Evolutionary conservation across 2,797 vertebrate genomes (phyloP).

Genomic region (Lagothrix lagotricha): DNA sequence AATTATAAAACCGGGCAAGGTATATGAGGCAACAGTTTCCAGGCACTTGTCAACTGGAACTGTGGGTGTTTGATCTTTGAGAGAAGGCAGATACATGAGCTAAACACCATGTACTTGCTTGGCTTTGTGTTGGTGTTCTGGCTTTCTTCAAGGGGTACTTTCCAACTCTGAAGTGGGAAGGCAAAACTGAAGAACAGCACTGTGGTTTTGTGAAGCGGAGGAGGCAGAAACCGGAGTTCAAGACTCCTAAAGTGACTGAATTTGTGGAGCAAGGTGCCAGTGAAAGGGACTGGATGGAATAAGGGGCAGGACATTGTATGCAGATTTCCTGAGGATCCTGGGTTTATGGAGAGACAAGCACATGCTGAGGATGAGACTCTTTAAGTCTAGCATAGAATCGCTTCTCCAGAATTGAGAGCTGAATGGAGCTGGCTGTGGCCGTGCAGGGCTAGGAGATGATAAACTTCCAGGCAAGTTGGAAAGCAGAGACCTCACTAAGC

Average conservation of each 20-base stretch:
- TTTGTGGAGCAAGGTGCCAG: background rate
- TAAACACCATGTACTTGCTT: background rate
- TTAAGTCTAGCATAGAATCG: background rate
- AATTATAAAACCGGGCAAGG: background rate
- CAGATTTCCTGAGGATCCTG: background rate
- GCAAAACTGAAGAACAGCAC: background rate
- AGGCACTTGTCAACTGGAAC: background rate
- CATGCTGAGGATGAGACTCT: background rate
- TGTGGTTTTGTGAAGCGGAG: background rate
- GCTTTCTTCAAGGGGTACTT: background rate
- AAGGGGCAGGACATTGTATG: too few relatives aligned
- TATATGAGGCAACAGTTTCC: background rate
- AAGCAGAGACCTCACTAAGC: background rate
- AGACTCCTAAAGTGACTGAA: background rate
- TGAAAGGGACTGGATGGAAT: background rate
- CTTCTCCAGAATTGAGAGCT: background rate
- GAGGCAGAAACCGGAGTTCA: background rate
- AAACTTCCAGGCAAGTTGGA: background rate
- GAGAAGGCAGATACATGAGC: background rate
- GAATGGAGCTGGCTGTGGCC: background rate
- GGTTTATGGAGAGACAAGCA: background rate
- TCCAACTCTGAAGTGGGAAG: background rate
- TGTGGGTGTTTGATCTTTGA: background rate
- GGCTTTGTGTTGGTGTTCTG: background rate
- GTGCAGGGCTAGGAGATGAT: background rate